A percentile compares a stretch with the other conserved stretches of the same genome.
Conservation (phyloP, 2,888 invertebrate genomes). For the Stramonita haemastoma region DNA sequence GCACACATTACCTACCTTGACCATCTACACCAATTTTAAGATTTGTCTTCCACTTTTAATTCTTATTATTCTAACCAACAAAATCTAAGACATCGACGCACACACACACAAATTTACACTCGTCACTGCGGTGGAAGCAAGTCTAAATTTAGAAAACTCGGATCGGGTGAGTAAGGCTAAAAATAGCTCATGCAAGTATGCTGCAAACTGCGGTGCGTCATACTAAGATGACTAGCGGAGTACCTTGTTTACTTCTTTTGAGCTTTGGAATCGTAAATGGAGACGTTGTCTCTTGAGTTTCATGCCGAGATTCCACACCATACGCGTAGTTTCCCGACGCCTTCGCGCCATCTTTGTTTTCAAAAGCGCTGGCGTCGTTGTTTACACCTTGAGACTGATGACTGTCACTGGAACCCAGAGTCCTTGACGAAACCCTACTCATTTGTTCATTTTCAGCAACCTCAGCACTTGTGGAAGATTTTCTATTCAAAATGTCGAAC, state of each 20-base stretch:
- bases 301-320: slow-evolving; percentile 35
- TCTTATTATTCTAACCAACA: too few relatives aligned
- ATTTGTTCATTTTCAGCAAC: slow-evolving; percentile 32
- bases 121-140: neutral
- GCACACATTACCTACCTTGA: too few relatives aligned
- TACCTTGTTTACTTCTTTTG: slow-evolving; percentile 48
- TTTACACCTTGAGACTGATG: slow-evolving; percentile 38
- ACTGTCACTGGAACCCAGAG: slow-evolving; percentile 40
- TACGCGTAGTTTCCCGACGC: slow-evolving; percentile 40
- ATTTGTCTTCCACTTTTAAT: too few relatives aligned
- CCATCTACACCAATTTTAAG: too few relatives aligned
- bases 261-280: slow-evolving; percentile 52
- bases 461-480: slow-evolving; percentile 29
- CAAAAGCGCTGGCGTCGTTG: slow-evolving; percentile 42
- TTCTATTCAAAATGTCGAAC: slow-evolving; percentile 49
- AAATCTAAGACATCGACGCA: too few relatives aligned
- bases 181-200: neutral
- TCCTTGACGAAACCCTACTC: slow-evolving; percentile 34
- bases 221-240: neutral
- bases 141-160: slow-evolving; percentile 20
- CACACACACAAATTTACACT: neutral
- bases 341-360: slow-evolving; percentile 54
- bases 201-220: slow-evolving; percentile 5
- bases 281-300: slow-evolving; percentile 42
- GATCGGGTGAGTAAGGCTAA: slow-evolving; percentile 2